Evolutionary conservation across 2,797 vertebrate genomes (phyloP), one percentile per base, ranked within the genome.

Genomic region (Tokudaia tokunoshimensis): DNA sequence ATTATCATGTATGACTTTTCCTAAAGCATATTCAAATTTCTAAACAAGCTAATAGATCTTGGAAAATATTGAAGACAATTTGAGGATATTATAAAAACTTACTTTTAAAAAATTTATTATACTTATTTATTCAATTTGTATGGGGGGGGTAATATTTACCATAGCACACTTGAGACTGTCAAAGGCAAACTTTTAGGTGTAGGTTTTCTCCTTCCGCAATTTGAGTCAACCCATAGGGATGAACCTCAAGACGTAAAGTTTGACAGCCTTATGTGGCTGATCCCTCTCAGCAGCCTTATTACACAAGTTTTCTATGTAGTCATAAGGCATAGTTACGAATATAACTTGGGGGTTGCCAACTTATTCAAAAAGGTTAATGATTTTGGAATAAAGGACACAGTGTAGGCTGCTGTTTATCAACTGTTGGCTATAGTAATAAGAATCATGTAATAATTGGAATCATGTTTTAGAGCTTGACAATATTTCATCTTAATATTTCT

Each of bases 1-100:
- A 76, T 89, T 87, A 63, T 9, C 19, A 44, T 67, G 47, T 82
- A 75, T 67, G 70, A 76, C 0, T 75, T 29, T 89, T 90, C 5
- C 5, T 55, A 91, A 70, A 93, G 89, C 86, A 89, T 41, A 90
- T 84, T 92, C 78, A 95, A 91, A 70, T 85, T 95, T 74, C 70
- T 29, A 4, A 91, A 17, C 11, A 91, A 91, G 57, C 14, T 14
- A 63, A 90, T 12, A 80, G 0, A 72, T 37, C 81, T 93, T 70
- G 65, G 26, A 22, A 2, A 87, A 57, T 31, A 11, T 2, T 78
- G 31, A 92, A 75, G 41, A 78, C 15, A 61, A 78, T 34, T 72
- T 47, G 37, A 79, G 4, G 72, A n/a, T 52, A 78, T 92, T 70
- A 34, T 1, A 61, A 67, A 10, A 93, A 82, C 24, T 65, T 47